Evolutionary conservation across 2,888 invertebrate species (phyloP).

Genomic region (Drosophila neonasuta): DNA sequence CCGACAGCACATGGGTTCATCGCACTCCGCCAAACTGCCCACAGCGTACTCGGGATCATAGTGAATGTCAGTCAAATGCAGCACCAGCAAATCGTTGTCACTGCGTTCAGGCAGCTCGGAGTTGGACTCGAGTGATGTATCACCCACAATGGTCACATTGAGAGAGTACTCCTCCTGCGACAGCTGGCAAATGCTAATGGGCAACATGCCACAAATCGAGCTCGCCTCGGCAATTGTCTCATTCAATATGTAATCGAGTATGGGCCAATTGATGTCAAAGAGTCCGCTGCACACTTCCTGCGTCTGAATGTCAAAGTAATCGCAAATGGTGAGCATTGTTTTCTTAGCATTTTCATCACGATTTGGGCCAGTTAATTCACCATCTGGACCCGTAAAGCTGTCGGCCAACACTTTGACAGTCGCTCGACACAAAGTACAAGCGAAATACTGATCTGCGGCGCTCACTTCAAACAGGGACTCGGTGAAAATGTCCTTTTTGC

Average conservation of each 20-base stretch:
- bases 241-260: constrained; percentile 85
- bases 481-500: constrained; percentile 64
- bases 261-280: constrained; percentile 86
- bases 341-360: constrained; percentile 78
- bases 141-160: constrained; percentile 64
- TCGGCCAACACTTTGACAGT: constrained; percentile 68
- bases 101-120: constrained; percentile 58
- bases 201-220: constrained; percentile 80
- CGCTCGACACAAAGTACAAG: constrained; percentile 78
- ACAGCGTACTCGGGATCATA: constrained; percentile 89
- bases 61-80: constrained; percentile 86
- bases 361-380: constrained; percentile 80
- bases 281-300: constrained; percentile 86
- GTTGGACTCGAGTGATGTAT: constrained; percentile 67
- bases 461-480: constrained; percentile 65
- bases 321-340: constrained; percentile 83
- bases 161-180: constrained; percentile 69
- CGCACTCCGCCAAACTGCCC: constrained; percentile 87
- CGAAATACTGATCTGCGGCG: constrained; percentile 67
- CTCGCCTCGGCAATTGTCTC: constrained; percentile 82
- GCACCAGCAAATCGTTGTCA: constrained; percentile 64
- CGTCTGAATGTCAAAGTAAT: constrained; percentile 84
- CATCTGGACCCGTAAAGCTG: constrained; percentile 83
- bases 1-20: constrained; percentile 89
- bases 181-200: constrained; percentile 73